A percentile compares a stretch with the other conserved stretches of the same genome.
Conservation (phyloP, 2,797 vertebrate species). For the Menidia menidia region DNA sequence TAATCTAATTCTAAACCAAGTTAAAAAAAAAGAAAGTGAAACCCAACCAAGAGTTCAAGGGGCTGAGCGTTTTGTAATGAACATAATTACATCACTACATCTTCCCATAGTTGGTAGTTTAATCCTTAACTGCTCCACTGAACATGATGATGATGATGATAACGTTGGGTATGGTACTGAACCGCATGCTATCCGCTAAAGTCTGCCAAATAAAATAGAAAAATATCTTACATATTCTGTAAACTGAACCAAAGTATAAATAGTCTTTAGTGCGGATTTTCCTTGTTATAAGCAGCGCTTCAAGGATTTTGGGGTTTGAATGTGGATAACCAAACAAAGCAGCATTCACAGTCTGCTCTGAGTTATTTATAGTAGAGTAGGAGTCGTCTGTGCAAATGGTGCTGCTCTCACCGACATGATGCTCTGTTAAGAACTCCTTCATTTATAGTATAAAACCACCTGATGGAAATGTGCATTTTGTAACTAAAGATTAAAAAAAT, state of each 20-base stretch:
- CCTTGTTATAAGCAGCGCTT: slow-evolving; percentile 3
- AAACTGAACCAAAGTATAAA: background rate
- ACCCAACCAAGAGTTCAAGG: background rate
- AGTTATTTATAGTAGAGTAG: slow-evolving; percentile 70
- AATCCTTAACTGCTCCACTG: background rate
- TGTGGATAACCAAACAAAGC: slow-evolving; percentile 30
- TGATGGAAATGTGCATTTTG: slow-evolving; percentile 8
- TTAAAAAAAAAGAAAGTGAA: too few species aligned
- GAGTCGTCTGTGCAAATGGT: slow-evolving; percentile 38
- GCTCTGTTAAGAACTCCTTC: slow-evolving; percentile 14
- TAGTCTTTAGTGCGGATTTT: slow-evolving; percentile 7
- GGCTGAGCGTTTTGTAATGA: background rate
- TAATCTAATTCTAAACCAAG: too few species aligned
- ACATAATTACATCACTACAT: background rate
- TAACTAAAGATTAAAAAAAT: background rate
- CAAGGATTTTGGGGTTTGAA: background rate
- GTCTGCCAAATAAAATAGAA: background rate
- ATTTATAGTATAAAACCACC: slow-evolving; percentile 13
- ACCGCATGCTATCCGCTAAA: background rate
- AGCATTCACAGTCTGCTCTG: slow-evolving; percentile 22
- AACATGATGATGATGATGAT: background rate
- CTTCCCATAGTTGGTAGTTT: background rate
- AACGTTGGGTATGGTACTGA: background rate
- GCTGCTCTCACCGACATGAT: slow-evolving; percentile 43
- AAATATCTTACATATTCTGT: background rate